These are phyloP conservation scores for Trilocha varians DNA, from an alignment of 2,888 invertebrate species.

Conservation along the genomic window DNA sequence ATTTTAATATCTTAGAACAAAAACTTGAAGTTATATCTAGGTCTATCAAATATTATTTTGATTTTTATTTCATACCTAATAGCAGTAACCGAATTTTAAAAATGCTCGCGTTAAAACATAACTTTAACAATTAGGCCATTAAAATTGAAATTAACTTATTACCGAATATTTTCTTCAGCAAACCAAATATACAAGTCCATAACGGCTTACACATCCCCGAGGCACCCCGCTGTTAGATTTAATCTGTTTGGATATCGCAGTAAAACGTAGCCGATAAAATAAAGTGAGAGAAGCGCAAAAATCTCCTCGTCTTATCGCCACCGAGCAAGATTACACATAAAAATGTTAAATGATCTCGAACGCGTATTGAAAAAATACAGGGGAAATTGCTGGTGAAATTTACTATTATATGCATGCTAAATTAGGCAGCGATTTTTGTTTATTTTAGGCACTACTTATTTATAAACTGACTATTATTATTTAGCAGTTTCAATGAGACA, in stretches of 20 bases:
- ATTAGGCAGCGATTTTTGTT: not conserved
- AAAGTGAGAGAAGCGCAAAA: constrained; percentile 61
- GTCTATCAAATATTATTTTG: too few species aligned
- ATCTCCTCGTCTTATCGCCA: constrained; percentile 63
- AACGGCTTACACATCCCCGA: constrained; percentile 35
- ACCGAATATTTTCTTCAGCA: constrained; percentile 21
- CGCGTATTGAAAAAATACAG: constrained; percentile 68
- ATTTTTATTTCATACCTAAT: too few species aligned
- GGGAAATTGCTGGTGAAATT: constrained; percentile 56
- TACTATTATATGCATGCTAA: constrained; percentile 6
- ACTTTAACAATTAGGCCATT: too few species aligned
- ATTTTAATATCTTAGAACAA: too few species aligned
- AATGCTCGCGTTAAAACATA: too few species aligned
- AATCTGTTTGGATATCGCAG: constrained; percentile 63
- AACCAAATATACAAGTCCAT: constrained; percentile 48
- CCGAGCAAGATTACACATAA: constrained; percentile 70
- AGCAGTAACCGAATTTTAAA: too few species aligned
- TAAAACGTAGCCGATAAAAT: constrained; percentile 67
- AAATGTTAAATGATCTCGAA: constrained; percentile 72
- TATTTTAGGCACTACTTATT: too few species aligned
- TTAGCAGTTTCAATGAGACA: too few species aligned
- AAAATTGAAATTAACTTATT: not conserved
- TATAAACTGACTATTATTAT: too few species aligned
- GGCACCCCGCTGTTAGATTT: constrained; percentile 57
- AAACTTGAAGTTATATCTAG: too few species aligned